Evolutionary conservation across 2,797 vertebrate species (phyloP), one percentile per base, ranked within the genome.

Genomic region (Echeneis naucrates): DNA sequence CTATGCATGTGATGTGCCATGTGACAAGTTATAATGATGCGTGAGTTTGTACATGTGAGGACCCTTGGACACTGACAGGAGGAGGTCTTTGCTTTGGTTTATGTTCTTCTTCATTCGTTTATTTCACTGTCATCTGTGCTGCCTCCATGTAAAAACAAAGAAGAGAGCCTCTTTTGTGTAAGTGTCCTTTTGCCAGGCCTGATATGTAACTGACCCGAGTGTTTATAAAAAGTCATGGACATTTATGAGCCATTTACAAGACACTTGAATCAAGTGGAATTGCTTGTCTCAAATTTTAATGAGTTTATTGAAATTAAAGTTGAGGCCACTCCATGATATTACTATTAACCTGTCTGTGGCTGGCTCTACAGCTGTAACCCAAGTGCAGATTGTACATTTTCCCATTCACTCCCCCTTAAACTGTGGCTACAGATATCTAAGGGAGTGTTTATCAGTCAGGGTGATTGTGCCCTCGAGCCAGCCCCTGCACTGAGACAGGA

Each of bases 171-270:
- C 94, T 94, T 79, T 75, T 93, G 81, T 87, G 89, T 91, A 92
- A 94, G 89, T 94, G 94, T 82, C 88, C 84, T 92, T 48, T 81
- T 92, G 92, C 94, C 93, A 94, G 93, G 90, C 64, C 93, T 48
- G 93, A 96, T 96, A 96, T 96, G 96, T 96, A 96, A 95, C 94
- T 94, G 61, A 95, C 93, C 93, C 92, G 94, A 71, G 87, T 98
- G 96, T 99, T 98, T 98, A 97, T 92, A 96, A 94, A 95, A 95
- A 87, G 87, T 92, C 94, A 95, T 92, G 88, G 90, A 90, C 90
- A 87, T 95, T 95, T 93, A 94, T 93, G 90, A 94, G 92, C 84
- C 82, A 82, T 94, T 93, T 91, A 91, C 74, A 66, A 88, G 88
- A 86, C 77, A 78, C 88, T 91, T 80, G 82, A 91, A 87, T 84